Base-by-base conservation (phyloP, 2,888 invertebrate species). In the Eupithecia tripunctaria region DNA sequence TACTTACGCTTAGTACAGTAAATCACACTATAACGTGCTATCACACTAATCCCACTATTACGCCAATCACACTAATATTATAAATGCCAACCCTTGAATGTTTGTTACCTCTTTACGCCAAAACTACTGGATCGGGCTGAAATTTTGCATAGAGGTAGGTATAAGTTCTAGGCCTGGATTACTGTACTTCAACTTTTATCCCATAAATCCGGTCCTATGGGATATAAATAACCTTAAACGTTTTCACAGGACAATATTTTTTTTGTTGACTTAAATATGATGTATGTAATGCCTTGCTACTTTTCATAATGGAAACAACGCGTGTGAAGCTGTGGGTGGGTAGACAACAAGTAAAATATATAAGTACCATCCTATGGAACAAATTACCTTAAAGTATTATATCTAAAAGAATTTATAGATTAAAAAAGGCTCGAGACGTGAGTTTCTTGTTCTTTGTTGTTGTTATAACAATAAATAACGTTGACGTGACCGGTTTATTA, bases 401-500 rank as follows among this genome's bases (percentile, higher is more conserved):
- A 62, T 81, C 69, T 67, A 76, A 86, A 84, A 86, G 80, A 80
- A 84, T 82, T 85, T 80, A 81, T 83, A 79, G 83, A 84, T 88
- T 86, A 89, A 89, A 87, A 86, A 85, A 84, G 86, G 85, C 85
- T 82, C 83, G 81, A 80, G 82, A 81, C 82, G 83, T 82, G 82
- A 85, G 84, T 88, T 88, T 89, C 86, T 89, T 89, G 85, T 88
- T 88, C 86, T 86, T 86, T 88, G 86, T 87, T 89, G 85, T 89
- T 88, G 87, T 90, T 85, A 89, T 89, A 91, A 91, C 89, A 91
- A 93, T 92, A 93, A 93, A 93, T 92, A 92, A 92, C 84, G 85
- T 82, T 89, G 89, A 92, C 93, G 92, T 92, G 93, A 93, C 92
- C 89, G 77, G 93, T 87, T 90, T 94, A 91, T 92, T 93, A 92